Evolutionary conservation across 2,113 vertebrate species (phyloP).

Genomic region (Athene cunicularia): DNA sequence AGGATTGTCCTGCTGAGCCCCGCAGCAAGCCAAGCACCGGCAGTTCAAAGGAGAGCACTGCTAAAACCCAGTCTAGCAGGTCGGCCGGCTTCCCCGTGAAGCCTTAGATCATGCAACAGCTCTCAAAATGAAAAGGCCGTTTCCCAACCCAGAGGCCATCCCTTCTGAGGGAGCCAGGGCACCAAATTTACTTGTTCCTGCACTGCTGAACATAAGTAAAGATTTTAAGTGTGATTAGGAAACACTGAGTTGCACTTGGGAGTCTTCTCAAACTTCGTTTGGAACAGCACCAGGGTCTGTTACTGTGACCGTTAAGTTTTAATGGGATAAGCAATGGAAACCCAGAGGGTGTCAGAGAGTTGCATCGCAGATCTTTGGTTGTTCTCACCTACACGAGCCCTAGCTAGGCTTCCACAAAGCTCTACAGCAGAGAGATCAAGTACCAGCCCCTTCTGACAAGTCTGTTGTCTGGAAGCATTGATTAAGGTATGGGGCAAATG

Average conservation of each 20-base stretch:
- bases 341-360: not conserved
- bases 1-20: not conserved
- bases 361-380: accelerated
- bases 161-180: not conserved
- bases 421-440: too few relatives aligned
- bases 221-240: not conserved
- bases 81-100: accelerated
- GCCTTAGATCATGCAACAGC: not conserved
- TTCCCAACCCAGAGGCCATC: not conserved
- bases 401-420: not conserved
- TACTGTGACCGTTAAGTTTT: accelerated
- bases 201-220: not conserved
- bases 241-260: not conserved
- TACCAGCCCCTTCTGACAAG: not conserved
- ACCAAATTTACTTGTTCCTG: not conserved
- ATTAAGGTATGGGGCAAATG: not conserved
- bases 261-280: not conserved
- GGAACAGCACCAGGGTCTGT: not conserved
- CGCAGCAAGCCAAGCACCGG: not conserved
- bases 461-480: not conserved
- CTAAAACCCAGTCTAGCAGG: not conserved
- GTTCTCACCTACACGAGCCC: not conserved
- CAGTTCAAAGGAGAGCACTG: not conserved
- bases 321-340: not conserved
- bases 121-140: not conserved